Evolutionary conservation across 2,113 vertebrate genomes (phyloP), one percentile per base, ranked within the genome.

Genomic region (Chaetorhynchus papuensis): DNA sequence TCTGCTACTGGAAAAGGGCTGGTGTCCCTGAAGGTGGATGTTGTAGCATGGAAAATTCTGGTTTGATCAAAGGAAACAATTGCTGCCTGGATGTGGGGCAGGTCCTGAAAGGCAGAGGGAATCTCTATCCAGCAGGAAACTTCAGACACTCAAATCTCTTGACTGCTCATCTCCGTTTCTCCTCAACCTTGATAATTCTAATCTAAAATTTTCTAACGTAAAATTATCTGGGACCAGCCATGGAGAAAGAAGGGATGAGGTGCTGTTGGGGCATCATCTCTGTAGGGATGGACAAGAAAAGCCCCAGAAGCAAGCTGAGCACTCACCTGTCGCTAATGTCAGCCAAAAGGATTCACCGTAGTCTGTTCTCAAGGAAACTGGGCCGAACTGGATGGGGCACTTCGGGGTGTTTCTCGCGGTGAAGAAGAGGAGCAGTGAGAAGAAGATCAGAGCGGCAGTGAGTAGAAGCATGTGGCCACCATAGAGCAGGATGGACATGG

Each of bases 341-440:
- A 99, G 92, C 99, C 99, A 99, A 72, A 99, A 99, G 8, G 99
- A 99, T 57, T 96, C 95, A 12, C 99, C 99, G 14, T 98, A 99
- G 49, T 54, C 86, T 3, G 98, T 97, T 74, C 96, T 90, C 91
- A 99, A 94, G 50, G 97, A 84, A 6, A 92, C 93, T 3, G 97
- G 37, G 17, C 99, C 99, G 10, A 99, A 98, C 72, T 96, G 98
- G 93, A 99, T 98, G 78, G 93, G 93, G 78, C 99, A 99, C 45
- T 91, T 87, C 0, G 90, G 87, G 33, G 77, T 82, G 27, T 94
- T 98, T 96, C 98, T 98, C 45, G 96, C 89, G 9, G 98, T 98
- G 88, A 97, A 97, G 96, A 99, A 99, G 79, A 99, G 97, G 35
- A 99, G 98, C 96, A 99, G 90, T 0, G 98, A 98, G 96, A 98